Evolutionary conservation across 1,140 invertebrate genomes (phyloP), one percentile per base, ranked within the genome.

Genomic region (Drosophila parvula): DNA sequence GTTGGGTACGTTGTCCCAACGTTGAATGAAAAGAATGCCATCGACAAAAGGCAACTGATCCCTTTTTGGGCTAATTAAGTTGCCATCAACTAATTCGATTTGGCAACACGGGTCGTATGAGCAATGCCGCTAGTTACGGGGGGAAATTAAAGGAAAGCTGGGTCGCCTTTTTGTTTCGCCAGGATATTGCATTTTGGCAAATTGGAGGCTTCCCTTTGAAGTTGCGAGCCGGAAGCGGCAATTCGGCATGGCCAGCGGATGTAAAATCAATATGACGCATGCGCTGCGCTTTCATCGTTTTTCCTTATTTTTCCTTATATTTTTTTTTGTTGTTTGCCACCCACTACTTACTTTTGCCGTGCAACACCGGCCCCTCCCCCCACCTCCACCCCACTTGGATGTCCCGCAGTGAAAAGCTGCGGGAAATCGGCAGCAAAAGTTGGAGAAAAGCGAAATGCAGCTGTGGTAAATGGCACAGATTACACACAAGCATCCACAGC

Each of bases 251-350:
- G 71, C 73, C 61, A 63, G 60, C 38, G 53, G 44, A 78, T 61
- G 67, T 43, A 86, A 86, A 85, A 85, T 85, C 82, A 85, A 85
- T 85, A 85, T 82, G 82, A 82, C 82, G 82, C 82, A 85, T 85
- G 82, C 82, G 82, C 82, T 81, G 67, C 53, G n/a, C 55, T 58
- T 71, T 63, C 67, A 9, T n/a, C 32, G 22, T 27, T 22, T 32
- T 45, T 45, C 62, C 32, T 27, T 40, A 12, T 22, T 38, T 36
- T 12, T 22, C 22, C n/a, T n/a, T n/a, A n/a, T n/a, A n/a, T n/a
- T n/a, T n/a, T n/a, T n/a, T n/a, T n/a, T n/a, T n/a, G n/a, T n/a
- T n/a, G n/a, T 22, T 22, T 22, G 22, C 34, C 41, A 30, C n/a
- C 57, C 38, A 32, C 38, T 53, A 36, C 18, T 36, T 36, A 30